Conservation (phyloP, 1,140 invertebrate species). For the Mylabris phalerata region DNA sequence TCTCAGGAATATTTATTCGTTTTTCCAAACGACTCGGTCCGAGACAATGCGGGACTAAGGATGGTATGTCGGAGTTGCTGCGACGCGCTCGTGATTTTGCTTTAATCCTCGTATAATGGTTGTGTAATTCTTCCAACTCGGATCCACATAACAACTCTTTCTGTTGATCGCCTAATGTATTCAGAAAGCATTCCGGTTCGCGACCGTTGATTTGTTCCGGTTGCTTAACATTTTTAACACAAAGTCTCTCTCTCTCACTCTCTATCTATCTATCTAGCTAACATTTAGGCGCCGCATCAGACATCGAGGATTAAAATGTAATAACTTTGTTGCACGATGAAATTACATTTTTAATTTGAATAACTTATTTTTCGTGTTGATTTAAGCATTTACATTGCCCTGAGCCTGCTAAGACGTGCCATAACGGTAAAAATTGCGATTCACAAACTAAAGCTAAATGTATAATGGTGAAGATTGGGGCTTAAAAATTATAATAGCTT, state of each 20-base stretch:
- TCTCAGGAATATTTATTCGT: conserved; percentile 41
- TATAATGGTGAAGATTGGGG: conserved; percentile 58
- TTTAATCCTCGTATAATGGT: conserved; percentile 43
- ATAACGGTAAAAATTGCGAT: conserved; percentile 57
- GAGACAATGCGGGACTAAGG: conserved; percentile 39
- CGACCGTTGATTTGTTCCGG: conserved; percentile 37
- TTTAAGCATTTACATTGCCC: conserved; percentile 49
- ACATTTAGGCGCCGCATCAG: conserved; percentile 35
- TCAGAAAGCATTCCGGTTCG: conserved; percentile 24
- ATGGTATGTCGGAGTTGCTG: conserved; percentile 17
- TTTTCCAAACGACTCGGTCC: conserved; percentile 43
- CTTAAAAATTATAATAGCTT: conserved; percentile 56
- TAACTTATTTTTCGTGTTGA: conserved; percentile 59
- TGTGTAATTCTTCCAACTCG: conserved; percentile 37
- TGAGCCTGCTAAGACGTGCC: conserved; percentile 53
- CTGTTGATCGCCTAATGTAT: conserved; percentile 32
- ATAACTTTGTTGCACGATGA: conserved; percentile 42
- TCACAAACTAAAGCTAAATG: conserved; percentile 54
- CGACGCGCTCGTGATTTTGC: conserved; percentile 39
- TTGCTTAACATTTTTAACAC: conserved; percentile 41
- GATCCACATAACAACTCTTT: conserved; percentile 26
- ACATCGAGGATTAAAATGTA: conserved; percentile 43
- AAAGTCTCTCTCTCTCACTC: too few relatives aligned
- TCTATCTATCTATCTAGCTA: conserved; percentile 2
- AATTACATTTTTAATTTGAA: conserved; percentile 63